Evolutionary conservation across 2,888 invertebrate species (phyloP).

Genomic region (Oscheius sp.): DNA sequence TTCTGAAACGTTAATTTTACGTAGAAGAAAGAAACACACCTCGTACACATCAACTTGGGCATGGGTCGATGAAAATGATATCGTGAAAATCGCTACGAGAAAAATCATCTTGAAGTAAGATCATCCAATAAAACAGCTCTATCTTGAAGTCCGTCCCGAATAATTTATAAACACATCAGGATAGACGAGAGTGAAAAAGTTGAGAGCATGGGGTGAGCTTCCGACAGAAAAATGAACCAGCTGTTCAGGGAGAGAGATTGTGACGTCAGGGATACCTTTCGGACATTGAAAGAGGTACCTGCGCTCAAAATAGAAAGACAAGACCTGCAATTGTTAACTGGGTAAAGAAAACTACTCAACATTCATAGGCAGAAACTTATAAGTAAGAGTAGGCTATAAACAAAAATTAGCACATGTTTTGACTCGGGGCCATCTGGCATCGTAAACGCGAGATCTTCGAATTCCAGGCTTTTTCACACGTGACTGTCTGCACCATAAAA

Average conservation of each 20-base stretch:
- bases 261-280: conserved; percentile 18
- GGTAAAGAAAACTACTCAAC: too few relatives aligned
- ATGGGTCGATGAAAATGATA: neutral
- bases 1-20: neutral
- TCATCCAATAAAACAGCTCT: neutral
- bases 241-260: conserved; percentile 23
- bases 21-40: neutral
- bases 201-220: conserved; percentile 20
- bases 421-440: too few relatives aligned
- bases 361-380: too few relatives aligned
- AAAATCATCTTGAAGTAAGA: neutral
- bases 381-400: too few relatives aligned
- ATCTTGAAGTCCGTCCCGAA: neutral
- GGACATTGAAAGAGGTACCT: conserved; percentile 4
- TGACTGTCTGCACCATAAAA: too few relatives aligned
- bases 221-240: conserved; percentile 28
- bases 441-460: too few relatives aligned
- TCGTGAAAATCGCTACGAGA: neutral
- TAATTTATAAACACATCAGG: conserved; percentile 2
- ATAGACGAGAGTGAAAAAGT: conserved; percentile 21
- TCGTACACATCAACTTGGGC: neutral
- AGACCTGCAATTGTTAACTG: neutral
- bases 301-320: conserved; percentile 3
- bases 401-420: too few relatives aligned
- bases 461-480: too few relatives aligned